Base-by-base conservation (phyloP, 2,888 invertebrate species). In the Cantharis flavilabris region DNA sequence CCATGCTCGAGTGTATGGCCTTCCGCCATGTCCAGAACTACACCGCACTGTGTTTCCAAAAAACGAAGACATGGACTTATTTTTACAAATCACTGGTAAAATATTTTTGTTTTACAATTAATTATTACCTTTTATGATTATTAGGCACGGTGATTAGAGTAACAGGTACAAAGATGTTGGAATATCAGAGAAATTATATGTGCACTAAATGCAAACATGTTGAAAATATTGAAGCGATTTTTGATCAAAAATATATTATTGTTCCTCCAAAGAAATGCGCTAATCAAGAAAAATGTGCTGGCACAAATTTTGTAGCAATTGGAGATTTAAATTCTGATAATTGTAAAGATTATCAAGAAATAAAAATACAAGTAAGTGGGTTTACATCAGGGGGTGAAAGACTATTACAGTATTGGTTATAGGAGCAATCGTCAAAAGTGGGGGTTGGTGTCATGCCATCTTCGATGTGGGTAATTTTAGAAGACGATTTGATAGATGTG, bases 401-500 rank as follows among this genome's bases (percentile, higher is more conserved):
- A 9, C n/a, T 5, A 49, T 49, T 49, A 63, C 11, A 77, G 69
- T 73, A 26, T 79, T 69, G 33, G 72, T 81, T 78, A 73, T 89
- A 96, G 92, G 96, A 97, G 86, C 94, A 94, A 89, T 91, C 94
- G 13, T 93, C 92, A 82, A 93, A 93, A 84, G 88, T 94, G 79
- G 91, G 91, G 78, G 90, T 94, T 80, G 94, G 95, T 4, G 91
- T 92, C 23, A 93, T 95, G 83, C 96, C 96, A 0, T 91, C 93
- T 13, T 92, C 94, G 0, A 91, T 96, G 90, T 93, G 93, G 92
- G 93, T 95, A 0, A 93, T 94, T 0, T 85, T 96, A 64, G 95
- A 96, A 85, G 93, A 97, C 89, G 97, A 97, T 88, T 89, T 97
- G 23, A 96, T 97, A 0, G 96, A 97, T 87, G 89, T 89, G 79